Percentiles rank a stretch among this genome's conserved stretches.
Evolutionary conservation across 2,888 invertebrate species (phyloP).

Genomic region (Tinea trinotella): DNA sequence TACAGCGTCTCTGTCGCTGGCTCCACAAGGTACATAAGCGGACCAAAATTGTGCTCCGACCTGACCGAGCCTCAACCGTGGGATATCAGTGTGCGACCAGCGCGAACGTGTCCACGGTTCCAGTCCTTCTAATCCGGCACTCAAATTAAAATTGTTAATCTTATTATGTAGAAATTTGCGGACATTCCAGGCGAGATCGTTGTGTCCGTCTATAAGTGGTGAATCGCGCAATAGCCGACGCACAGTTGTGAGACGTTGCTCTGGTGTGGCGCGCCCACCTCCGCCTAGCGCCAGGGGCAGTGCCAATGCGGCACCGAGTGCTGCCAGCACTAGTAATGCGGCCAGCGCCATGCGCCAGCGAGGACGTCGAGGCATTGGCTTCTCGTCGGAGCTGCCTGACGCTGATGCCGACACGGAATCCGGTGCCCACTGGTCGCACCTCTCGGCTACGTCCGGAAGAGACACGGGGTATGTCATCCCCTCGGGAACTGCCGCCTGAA

Average conservation of each 20-base stretch:
- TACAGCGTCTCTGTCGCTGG: conserved; percentile 86
- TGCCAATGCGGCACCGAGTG: conserved; percentile 71
- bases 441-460: conserved; percentile 66
- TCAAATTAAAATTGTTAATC: conserved; percentile 77
- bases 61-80: conserved; percentile 84
- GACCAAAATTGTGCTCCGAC: conserved; percentile 95
- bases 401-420: conserved; percentile 63
- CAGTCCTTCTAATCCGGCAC: conserved; percentile 74
- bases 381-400: conserved; percentile 66
- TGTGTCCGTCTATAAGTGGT: conserved; percentile 85
- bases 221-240: conserved; percentile 77
- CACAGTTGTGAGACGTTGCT: conserved; percentile 77
- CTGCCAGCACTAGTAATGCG: conserved; percentile 72
- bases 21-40: conserved; percentile 88
- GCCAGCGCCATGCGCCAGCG: conserved; percentile 72
- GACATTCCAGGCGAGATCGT: conserved; percentile 92
- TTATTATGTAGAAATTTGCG: conserved; percentile 90
- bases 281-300: conserved; percentile 69
- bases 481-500: conserved; percentile 64
- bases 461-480: conserved; percentile 67
- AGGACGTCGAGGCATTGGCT: conserved; percentile 64
- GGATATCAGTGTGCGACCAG: conserved; percentile 95
- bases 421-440: conserved; percentile 66
- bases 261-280: conserved; percentile 65
- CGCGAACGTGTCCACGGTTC: conserved; percentile 89